A percentile compares a stretch with the other conserved stretches of the same genome.
phyloP scores from a whole-genome alignment of 1,140 invertebrate species.

The Pachypsylla venusta region DNA sequence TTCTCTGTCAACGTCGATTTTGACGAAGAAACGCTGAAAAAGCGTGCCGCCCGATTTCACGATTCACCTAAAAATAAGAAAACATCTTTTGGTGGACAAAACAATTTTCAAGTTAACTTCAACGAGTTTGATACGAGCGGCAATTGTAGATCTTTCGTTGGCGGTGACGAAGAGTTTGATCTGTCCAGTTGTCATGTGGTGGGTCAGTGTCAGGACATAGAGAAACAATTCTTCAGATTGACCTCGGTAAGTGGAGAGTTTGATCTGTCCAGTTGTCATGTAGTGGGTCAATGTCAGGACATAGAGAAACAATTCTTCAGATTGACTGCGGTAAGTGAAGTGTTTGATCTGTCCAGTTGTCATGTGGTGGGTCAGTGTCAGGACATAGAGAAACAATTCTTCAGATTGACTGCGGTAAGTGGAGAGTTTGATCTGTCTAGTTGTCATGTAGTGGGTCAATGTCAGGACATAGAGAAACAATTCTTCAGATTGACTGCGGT shows the following conservation, averaged over 20 bases:
- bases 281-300: slow-evolving; percentile 82
- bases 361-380: slow-evolving; percentile 85
- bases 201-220: slow-evolving; percentile 79
- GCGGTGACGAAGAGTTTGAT: slow-evolving; percentile 51
- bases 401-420: slow-evolving; percentile 72
- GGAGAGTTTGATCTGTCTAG: slow-evolving; percentile 62
- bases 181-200: slow-evolving; percentile 75
- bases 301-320: slow-evolving; percentile 90
- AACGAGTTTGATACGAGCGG: slow-evolving; percentile 26
- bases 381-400: slow-evolving; percentile 87
- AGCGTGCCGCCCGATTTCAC: slow-evolving; percentile 72
- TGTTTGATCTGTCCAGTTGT: slow-evolving; percentile 63
- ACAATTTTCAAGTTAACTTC: slow-evolving; percentile 26
- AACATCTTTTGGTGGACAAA: not conserved
- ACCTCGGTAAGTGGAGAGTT: slow-evolving; percentile 64
- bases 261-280: slow-evolving; percentile 68
- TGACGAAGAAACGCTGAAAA: slow-evolving; percentile 54
- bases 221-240: slow-evolving; percentile 86
- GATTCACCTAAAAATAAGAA: slow-evolving; percentile 16
- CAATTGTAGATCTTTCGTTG: slow-evolving; percentile 37
- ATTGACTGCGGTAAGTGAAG: slow-evolving; percentile 57
- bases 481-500: slow-evolving; percentile 83
- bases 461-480: slow-evolving; percentile 81
- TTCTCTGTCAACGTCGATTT: slow-evolving; percentile 10
- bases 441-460: slow-evolving; percentile 84